Evolutionary conservation across 2,797 vertebrate genomes (phyloP), one percentile per base, ranked within the genome.

Genomic region (Coreius guichenoti): DNA sequence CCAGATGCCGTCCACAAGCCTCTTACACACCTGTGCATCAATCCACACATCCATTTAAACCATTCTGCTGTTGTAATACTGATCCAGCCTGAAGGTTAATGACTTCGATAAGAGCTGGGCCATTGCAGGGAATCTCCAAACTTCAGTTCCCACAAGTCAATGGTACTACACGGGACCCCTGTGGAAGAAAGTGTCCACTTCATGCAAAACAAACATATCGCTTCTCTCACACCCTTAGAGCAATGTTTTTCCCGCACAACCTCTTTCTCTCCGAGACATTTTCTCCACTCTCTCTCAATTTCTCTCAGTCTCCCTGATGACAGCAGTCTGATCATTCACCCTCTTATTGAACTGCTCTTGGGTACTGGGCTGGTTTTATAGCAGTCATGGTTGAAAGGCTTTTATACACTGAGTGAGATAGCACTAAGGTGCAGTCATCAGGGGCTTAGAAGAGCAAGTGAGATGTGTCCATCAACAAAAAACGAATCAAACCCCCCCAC

Each of bases 371-470:
- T 92, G 92, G 93, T 93, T 92, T 92, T 91, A 91, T 89, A 90
- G 91, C 91, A 92, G 94, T 92, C 92, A 92, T 93, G 90, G 89
- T 83, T 92, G 91, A 95, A 92, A 94, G 92, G 91, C 92, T 94
- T 93, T 95, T 94, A 94, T 93, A 91, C 91, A 88, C 86, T 89
- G 91, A 89, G 90, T 89, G 89, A 92, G 93, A 93, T 92, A 94
- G 92, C 92, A 92, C 91, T 89, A 88, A 91, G 91, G 91, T 92
- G 91, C 49, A 75, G 80, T 83, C 80, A 74, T 75, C 75, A 67
- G 80, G 54, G 79, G 86, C 74, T 86, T 74, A 79, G 74, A 9
- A 65, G 26, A 86, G 73, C 80, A 49, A 89, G 45, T 74, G 84
- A 86, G 84, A 89, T 83, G 36, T 85, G 79, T 87, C 83, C 83